Evolutionary conservation across 2,797 vertebrate genomes (phyloP), one percentile per base, ranked within the genome.

Genomic region (Takifugu rubripes): DNA sequence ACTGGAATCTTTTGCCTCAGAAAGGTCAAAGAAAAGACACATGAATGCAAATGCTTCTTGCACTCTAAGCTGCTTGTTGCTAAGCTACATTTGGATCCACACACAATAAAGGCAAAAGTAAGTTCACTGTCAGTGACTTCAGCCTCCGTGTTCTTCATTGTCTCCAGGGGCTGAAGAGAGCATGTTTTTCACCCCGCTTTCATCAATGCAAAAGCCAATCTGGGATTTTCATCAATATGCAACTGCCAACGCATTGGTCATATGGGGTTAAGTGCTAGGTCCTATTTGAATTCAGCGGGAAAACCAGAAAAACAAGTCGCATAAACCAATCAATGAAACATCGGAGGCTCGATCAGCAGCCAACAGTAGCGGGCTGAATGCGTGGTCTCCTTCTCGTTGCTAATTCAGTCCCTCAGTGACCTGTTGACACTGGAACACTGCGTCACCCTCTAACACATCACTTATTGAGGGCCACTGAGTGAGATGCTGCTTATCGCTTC

Each of bases 251-350:
- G 25, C 52, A 29, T 53, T 0, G 3, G 47, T 5, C 27, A 6
- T 24, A 2, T 44, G 11, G 24, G 33, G 44, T 68, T 57, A 57
- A 64, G 14, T 1, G 10, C 46, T 21, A 8, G 29, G 42, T 56
- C 45, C 42, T 50, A 54, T 57, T 45, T 27, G 49, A 52, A 64
- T 62, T 59, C 44, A 50, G n/a, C 4, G 33, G 63, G 53, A 25
- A 56, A 67, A 49, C 25, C 5, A 48, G 69, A 56, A 58, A 62
- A 64, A 59, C 54, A 56, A 54, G 58, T 49, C 60, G 43, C 58
- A 61, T 62, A 69, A 75, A 69, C 61, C 64, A 49, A 58, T 64
- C 56, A 1, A 76, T 70, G 45, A 24, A 2, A n/a, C 43, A 27
- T 36, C 44, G 52, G 3, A 17, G 29, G 40, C 52, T 49, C 46